Conservation (phyloP, 2,797 vertebrate genomes). For the Acropternis orthonyx region DNA sequence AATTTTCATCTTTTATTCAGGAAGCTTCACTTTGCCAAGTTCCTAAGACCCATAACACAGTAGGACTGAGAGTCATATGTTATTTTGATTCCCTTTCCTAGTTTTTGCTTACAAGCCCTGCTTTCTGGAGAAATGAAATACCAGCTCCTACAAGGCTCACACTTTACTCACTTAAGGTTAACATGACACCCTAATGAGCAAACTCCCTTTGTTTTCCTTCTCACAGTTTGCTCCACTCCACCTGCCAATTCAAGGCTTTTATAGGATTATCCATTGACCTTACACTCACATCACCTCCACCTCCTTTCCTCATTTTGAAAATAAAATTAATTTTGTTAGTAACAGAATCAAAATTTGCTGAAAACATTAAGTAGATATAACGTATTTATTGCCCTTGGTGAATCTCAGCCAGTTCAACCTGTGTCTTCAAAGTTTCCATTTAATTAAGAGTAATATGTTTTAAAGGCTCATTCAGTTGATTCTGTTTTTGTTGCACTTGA, state of each 20-base stretch:
- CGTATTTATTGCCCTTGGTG: not conserved
- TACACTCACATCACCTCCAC: not conserved
- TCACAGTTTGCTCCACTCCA: not conserved
- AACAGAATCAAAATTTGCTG: slow-evolving; percentile 30
- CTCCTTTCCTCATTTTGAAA: slow-evolving; percentile 32
- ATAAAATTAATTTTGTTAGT: slow-evolving; percentile 7
- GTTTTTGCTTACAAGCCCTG: not conserved
- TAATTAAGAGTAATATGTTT: not conserved
- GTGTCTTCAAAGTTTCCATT: not conserved
- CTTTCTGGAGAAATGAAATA: slow-evolving; percentile 8
- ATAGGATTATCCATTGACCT: not conserved
- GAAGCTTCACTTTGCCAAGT: not conserved
- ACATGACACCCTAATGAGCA: not conserved
- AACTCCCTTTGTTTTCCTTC: not conserved
- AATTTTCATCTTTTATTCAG: slow-evolving; percentile 23
- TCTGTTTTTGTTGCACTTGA: not conserved
- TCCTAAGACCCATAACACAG: not conserved
- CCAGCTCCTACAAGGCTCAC: not conserved
- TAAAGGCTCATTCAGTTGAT: not conserved
- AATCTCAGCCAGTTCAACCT: not conserved
- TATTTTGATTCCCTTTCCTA: not conserved
- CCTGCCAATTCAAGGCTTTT: not conserved
- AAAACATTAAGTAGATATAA: slow-evolving; percentile 16
- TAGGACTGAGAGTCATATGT: not conserved
- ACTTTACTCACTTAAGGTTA: not conserved